These are phyloP conservation scores for Nesoenas mayeri DNA, from an alignment of 2,113 vertebrate genomes.

Conservation along the genomic window DNA sequence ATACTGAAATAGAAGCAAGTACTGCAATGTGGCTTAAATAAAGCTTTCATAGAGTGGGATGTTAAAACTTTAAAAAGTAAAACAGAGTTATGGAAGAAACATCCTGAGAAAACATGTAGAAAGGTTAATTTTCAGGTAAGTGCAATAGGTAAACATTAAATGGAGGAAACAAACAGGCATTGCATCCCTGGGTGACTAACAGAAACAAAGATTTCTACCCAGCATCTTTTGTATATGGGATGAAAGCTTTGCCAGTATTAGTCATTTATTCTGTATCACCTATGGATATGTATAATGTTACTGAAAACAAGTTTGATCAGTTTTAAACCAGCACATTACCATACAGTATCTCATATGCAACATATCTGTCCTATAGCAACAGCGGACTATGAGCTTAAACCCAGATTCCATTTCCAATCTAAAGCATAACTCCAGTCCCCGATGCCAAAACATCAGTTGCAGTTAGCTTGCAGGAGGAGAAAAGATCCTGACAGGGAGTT, in stretches of 20 bases:
- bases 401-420: not conserved
- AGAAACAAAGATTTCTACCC: not conserved
- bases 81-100: not conserved
- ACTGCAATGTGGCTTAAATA: not conserved
- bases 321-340: not conserved
- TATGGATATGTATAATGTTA: not conserved
- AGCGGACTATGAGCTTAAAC: not conserved
- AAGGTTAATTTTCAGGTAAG: not conserved
- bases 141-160: not conserved
- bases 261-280: not conserved
- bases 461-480: not conserved
- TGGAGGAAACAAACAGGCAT: not conserved
- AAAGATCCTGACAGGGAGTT: conserved; percentile 16
- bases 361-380: not conserved
- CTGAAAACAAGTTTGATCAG: not conserved
- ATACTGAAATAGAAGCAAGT: not conserved
- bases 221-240: not conserved
- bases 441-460: not conserved
- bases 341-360: not conserved
- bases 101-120: not conserved
- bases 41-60: not conserved
- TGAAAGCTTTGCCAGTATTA: not conserved
- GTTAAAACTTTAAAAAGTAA: not conserved
- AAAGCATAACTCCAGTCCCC: not conserved
- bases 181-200: not conserved